These are phyloP conservation scores for Mus caroli DNA, from an alignment of 2,797 vertebrate genomes.

Conservation along the genomic window DNA sequence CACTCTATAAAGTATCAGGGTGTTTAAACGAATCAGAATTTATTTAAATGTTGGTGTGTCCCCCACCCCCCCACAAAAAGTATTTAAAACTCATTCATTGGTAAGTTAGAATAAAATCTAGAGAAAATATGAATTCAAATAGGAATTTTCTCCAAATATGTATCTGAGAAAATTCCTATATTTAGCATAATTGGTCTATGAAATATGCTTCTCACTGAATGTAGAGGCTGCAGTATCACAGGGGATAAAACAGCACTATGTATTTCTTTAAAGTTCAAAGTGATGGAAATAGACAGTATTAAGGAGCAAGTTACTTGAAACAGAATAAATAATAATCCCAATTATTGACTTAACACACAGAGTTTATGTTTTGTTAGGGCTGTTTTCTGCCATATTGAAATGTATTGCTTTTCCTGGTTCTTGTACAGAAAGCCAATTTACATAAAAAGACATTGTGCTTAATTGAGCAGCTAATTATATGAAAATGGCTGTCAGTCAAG, in stretches of 20 bases:
- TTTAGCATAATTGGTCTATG: neutral
- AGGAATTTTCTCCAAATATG: conserved; percentile 30
- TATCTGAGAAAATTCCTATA: neutral
- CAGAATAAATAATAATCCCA: conserved; percentile 35
- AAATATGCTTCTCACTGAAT: neutral
- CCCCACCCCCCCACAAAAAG: conserved; percentile 1
- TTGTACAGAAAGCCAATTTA: conserved; percentile 45
- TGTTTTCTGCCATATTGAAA: conserved; percentile 37
- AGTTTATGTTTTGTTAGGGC: conserved; percentile 4
- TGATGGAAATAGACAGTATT: conserved; percentile 6
- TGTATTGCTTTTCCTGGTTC: neutral
- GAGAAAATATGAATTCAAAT: conserved; percentile 44
- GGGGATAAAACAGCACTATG: neutral
- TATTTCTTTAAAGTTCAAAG: neutral
- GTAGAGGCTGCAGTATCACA: neutral
- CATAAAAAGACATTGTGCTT: conserved; percentile 65
- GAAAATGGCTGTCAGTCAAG: conserved; percentile 70
- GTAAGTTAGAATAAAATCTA: conserved; percentile 67
- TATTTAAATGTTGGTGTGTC: conserved; percentile 72
- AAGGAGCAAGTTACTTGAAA: conserved; percentile 22
- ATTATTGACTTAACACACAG: conserved; percentile 54
- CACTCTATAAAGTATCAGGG: conserved; percentile 77
- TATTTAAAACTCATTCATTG: conserved; percentile 74
- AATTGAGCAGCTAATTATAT: conserved; percentile 72
- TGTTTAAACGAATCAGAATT: conserved; percentile 73